Conservation (phyloP, 2,888 invertebrate genomes). For the Malacosoma neustria region DNA sequence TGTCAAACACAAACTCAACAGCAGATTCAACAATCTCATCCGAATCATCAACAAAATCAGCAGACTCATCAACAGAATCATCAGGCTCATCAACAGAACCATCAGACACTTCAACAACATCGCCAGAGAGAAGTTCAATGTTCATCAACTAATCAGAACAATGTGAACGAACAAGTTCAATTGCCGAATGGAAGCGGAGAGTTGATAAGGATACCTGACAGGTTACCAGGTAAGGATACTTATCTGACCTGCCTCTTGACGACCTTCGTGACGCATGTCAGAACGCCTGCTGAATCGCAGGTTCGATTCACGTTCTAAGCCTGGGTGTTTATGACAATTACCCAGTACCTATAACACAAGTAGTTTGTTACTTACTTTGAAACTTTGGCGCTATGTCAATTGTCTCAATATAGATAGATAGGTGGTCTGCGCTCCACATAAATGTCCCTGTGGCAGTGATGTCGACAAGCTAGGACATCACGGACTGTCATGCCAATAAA, state of each 20-base stretch:
- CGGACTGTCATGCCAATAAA: too few species aligned
- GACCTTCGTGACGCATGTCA: too few species aligned
- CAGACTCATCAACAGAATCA: background rate
- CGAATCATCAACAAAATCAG: background rate
- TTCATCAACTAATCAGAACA: slow-evolving; percentile 50
- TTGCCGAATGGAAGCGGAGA: slow-evolving; percentile 41
- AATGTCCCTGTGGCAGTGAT: too few species aligned
- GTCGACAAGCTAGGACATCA: too few species aligned
- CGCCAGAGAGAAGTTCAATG: slow-evolving; percentile 35
- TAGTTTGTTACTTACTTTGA: too few species aligned
- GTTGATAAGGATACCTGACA: slow-evolving; percentile 49
- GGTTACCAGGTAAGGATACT: slow-evolving; percentile 20
- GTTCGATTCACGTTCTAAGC: too few species aligned
- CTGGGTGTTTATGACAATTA: too few species aligned
- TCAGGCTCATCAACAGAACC: slow-evolving; percentile 18
- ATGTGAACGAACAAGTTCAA: slow-evolving; percentile 51
- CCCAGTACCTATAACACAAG: too few species aligned
- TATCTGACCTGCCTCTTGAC: background rate
- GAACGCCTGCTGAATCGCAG: too few species aligned
- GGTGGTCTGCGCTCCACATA: too few species aligned
- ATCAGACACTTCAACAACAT: slow-evolving; percentile 27
- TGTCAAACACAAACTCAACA: background rate
- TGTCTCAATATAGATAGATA: too few species aligned
- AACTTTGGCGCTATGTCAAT: too few species aligned
- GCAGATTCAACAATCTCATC: background rate